Evolutionary conservation across 2,888 invertebrate species (phyloP), one percentile per base, ranked within the genome.

Genomic region (Drosophila formosana): DNA sequence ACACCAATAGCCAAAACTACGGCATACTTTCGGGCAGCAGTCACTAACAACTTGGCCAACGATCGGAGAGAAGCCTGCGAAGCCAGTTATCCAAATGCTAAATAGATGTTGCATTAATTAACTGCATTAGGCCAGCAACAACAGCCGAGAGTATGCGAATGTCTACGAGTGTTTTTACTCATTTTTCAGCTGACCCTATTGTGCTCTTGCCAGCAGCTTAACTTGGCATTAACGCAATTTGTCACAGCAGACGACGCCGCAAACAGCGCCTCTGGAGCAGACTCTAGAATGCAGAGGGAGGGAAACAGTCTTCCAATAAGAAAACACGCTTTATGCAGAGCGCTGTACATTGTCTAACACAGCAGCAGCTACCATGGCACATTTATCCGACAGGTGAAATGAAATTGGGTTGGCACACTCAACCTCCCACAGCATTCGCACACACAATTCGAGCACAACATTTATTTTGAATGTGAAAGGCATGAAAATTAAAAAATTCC

Each of bases 151-250:
- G 52, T 56, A 55, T 53, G 53, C 41, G 41, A 53, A 18, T 30
- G 53, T 52, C 28, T 9, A 11, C 47, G 39, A 50, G 58, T 60
- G 25, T 41, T 43, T 56, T 28, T 23, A 11, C n/a, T 23, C n/a
- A 26, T 49, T 47, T 11, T 34, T 25, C 57, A 7, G 26, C 25
- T 23, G 3, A 37, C 18, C 8, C 2, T 30, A 50, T 39, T 51
- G 52, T 73, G 45, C 52, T 63, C 53, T 77, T 65, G 66, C 76
- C 74, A 51, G 66, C 82, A 80, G 82, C 87, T 85, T 82, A 78
- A 65, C 73, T 72, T 78, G 79, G 87, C 87, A 86, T 85, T 87
- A 85, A 79, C 78, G 79, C 85, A 80, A 82, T 85, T 86, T 86
- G 85, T 82, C 79, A 81, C 82, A 70, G 57, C 84, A 78, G 53